Conservation (phyloP, 37 sponge, comb jelly and placozoan genomes). For the Cliona cf. orientalis region DNA sequence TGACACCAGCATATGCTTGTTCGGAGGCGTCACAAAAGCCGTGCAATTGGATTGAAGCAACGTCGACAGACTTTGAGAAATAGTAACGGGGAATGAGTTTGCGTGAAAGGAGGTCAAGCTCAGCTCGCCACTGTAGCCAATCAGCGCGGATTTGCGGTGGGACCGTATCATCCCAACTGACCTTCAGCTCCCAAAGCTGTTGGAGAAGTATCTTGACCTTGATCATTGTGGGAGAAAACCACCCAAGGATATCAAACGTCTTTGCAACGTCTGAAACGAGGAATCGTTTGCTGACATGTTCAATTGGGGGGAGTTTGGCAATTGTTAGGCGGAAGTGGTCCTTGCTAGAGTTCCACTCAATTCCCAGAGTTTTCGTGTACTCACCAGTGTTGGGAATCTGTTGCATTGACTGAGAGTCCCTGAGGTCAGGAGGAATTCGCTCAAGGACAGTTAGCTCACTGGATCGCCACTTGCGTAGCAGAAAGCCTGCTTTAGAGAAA, state of each 20-base stretch:
- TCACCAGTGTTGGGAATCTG: conserved; percentile 9
- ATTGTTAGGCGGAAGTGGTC: conserved; percentile 32
- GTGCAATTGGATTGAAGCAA: conserved; percentile 13
- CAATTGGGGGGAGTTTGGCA: neutral
- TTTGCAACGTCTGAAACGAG: conserved; percentile 19
- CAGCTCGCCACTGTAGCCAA: conserved; percentile 26
- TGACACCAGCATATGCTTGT: conserved; percentile 21
- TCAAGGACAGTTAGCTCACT: too few relatives aligned
- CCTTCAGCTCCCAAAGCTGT: conserved; percentile 26
- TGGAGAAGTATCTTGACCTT: conserved; percentile 38
- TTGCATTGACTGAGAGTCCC: conserved; percentile 4
- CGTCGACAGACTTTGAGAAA: conserved; percentile 1
- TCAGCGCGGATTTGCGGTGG: conserved; percentile 9
- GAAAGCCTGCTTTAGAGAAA: conserved; percentile 16
- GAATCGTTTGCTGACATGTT: conserved; percentile 10
- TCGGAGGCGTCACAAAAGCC: conserved; percentile 44
- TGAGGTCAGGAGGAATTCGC: neutral
- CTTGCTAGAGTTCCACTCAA: conserved; percentile 33
- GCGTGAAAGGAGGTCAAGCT: conserved; percentile 5
- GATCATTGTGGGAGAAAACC: conserved; percentile 36
- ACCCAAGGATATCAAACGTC: conserved; percentile 33
- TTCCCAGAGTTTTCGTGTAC: conserved; percentile 43
- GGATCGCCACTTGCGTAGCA: conserved; percentile 31
- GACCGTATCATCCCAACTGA: conserved; percentile 37
- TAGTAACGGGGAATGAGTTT: conserved; percentile 26